These are phyloP conservation scores for Tachysurus fulvidraco DNA, from an alignment of 2,113 vertebrate species.

Conservation along the genomic window DNA sequence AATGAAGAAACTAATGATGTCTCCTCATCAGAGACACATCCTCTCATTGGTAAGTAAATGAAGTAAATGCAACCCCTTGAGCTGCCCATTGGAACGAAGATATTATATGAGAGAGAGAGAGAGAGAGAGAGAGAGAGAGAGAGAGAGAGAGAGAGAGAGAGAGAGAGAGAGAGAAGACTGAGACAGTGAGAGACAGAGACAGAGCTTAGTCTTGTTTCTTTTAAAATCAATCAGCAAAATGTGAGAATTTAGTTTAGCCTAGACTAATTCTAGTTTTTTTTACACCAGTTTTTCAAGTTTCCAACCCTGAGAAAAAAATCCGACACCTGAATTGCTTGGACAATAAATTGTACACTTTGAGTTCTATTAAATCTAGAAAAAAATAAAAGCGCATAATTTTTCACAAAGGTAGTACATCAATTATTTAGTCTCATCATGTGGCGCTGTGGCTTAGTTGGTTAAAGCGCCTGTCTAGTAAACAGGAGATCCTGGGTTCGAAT, in stretches of 20 bases:
- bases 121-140: neutral
- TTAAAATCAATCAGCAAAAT: constrained; percentile 12
- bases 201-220: constrained; percentile 2
- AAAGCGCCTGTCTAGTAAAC: too few species aligned
- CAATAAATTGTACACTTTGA: neutral
- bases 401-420: neutral
- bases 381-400: neutral
- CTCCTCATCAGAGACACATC: constrained; percentile 32
- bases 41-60: constrained; percentile 47
- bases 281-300: neutral
- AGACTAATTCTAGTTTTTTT: neutral
- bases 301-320: neutral
- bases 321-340: neutral
- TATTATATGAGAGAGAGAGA: constrained; percentile 29
- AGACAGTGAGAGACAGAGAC: too few species aligned
- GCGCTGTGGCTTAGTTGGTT: too few species aligned
- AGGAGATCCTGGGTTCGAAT: too few species aligned
- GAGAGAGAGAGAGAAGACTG: too few species aligned
- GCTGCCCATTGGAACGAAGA: constrained; percentile 79
- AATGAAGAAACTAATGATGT: constrained; percentile 51
- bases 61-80: constrained; percentile 84
- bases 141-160: too few species aligned
- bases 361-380: neutral
- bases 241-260: neutral
- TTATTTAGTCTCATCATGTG: neutral